phyloP scores from a whole-genome alignment of 2,888 invertebrate species.

The Xylota segnis region DNA sequence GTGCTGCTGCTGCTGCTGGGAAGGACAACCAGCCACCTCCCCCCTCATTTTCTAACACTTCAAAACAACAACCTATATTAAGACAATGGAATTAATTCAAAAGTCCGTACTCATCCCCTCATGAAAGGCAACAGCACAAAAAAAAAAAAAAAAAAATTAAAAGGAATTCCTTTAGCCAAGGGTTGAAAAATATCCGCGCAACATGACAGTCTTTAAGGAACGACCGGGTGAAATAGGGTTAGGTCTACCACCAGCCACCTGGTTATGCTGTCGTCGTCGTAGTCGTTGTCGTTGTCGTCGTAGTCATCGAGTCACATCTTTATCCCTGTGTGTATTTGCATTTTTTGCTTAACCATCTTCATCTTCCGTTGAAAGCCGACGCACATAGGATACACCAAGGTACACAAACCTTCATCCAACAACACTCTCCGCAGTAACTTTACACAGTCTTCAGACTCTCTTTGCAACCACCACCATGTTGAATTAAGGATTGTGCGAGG shows the following conservation, averaged over 20 bases:
- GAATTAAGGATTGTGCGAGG: conserved; percentile 75
- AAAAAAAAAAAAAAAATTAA: conserved; percentile 21
- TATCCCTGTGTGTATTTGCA: conserved; percentile 75
- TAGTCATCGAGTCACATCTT: conserved; percentile 70
- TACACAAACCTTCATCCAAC: conserved; percentile 14
- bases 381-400: conserved; percentile 43
- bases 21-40: conserved; percentile 9
- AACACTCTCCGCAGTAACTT: conserved; percentile 44
- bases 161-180: conserved; percentile 64
- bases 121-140: conserved; percentile 13
- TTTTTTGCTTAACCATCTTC: conserved; percentile 61
- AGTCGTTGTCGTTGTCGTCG: conserved; percentile 58
- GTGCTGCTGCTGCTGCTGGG: conserved; percentile 30
- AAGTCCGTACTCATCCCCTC: conserved; percentile 70
- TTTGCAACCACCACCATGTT: conserved; percentile 65
- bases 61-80: conserved; percentile 76
- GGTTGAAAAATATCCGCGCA: conserved; percentile 67
- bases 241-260: conserved; percentile 74
- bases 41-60: conserved; percentile 62
- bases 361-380: conserved; percentile 67
- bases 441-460: conserved; percentile 33
- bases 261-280: conserved; percentile 65
- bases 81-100: conserved; percentile 76
- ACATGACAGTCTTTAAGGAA: conserved; percentile 70
- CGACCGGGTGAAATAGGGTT: conserved; percentile 63